Evolutionary conservation across 2,888 invertebrate genomes (phyloP), one percentile per base, ranked within the genome.

Genomic region (Brenthis ino): DNA sequence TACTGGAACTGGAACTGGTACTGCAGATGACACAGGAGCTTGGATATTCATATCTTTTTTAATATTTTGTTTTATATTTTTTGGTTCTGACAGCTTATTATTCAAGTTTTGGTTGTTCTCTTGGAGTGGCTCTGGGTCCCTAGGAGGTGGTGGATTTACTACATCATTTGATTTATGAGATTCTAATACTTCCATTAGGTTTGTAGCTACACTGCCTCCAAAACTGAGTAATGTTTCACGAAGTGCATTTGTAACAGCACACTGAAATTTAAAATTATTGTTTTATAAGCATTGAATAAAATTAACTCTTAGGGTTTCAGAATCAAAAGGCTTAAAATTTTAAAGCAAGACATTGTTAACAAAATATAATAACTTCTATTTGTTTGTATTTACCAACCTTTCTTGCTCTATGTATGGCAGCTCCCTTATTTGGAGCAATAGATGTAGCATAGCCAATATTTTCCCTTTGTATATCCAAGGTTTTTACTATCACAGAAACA

Each of bases 401-500:
- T 76, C 93, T 85, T 5, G 93, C 89, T 73, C 87, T 88, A 70
- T 89, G 87, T 68, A 93, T 91, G 12, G 93, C 92, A 0, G 87
- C 81, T 6, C 93, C 93, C 70, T 93, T 93, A 63, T 78, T 81
- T 14, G 77, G 75, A 3, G 88, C 88, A 0, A 82, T 70, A 1
- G 86, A 79, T 11, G 92, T 92, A 37, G 91, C 92, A 75, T 93
- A 93, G 3, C 93, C 93, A 8, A 93, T 84, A 76, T 93, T 93
- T 76, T 93, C 93, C 2, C 93, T 77, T 63, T 88, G 88, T n/a
- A 93, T 88, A 65, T 91, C 91, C 0, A 92, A 77, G 47, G 79
- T 87, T 77, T 91, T 92, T 55, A 93, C 86, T 0, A 83, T 81
- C 13, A 93, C 79, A 0, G 88, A 87, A 8, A 93, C 92, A 74